Percentiles rank a stretch among this genome's conserved stretches.
phyloP scores from a whole-genome alignment of 1,140 invertebrate genomes.

The Elysia chlorotica region DNA sequence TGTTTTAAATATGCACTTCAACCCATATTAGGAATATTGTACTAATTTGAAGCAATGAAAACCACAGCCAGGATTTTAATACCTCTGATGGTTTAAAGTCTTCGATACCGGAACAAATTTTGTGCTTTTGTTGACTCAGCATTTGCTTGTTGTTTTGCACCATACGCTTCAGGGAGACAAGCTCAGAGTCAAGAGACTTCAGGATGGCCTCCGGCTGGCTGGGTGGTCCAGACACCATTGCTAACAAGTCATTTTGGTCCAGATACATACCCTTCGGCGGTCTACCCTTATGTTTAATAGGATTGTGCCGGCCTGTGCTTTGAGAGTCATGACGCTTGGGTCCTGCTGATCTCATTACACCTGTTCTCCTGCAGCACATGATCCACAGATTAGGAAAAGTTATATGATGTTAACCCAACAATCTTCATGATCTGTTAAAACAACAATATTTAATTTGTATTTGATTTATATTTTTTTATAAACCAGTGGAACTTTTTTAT shows the following conservation, averaged over 20 bases:
- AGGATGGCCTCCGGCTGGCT: constrained; percentile 83
- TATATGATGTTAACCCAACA: too few relatives aligned
- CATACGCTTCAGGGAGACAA: constrained; percentile 92
- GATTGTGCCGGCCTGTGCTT: constrained; percentile 56
- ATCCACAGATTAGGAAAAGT: too few relatives aligned
- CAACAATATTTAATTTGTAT: too few relatives aligned
- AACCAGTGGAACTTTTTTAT: too few relatives aligned
- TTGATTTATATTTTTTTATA: too few relatives aligned
- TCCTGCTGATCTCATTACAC: constrained; percentile 74
- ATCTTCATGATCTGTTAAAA: too few relatives aligned
- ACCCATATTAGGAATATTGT: too few relatives aligned
- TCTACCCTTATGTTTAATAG: constrained; percentile 78
- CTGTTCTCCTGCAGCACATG: constrained; percentile 71
- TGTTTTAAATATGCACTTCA: too few relatives aligned
- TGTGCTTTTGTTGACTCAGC: constrained; percentile 78
- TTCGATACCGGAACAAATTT: constrained; percentile 71
- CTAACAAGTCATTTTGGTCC: constrained; percentile 92
- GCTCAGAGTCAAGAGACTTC: constrained; percentile 88
- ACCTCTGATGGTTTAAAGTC: constrained; percentile 68
- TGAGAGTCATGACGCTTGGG: constrained; percentile 65
- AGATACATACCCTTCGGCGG: constrained; percentile 96
- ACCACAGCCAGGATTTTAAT: too few relatives aligned
- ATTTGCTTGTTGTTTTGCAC: constrained; percentile 95
- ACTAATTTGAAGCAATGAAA: too few relatives aligned
- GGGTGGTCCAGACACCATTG: constrained; percentile 75